Base-by-base conservation (phyloP, 2,888 invertebrate genomes). In the Temnothorax ravouxi region DNA sequence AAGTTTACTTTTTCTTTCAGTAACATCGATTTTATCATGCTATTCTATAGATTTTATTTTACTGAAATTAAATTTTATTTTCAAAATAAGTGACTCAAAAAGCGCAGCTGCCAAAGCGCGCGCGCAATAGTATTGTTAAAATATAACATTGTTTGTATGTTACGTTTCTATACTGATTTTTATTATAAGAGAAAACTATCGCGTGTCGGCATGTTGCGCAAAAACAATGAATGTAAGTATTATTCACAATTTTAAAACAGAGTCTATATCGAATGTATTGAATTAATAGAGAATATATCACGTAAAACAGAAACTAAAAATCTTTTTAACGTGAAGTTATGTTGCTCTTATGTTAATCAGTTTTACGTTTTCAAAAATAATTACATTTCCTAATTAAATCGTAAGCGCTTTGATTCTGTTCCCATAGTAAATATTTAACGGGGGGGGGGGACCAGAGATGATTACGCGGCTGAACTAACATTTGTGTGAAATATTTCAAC, bases 311-410 rank as follows among this genome's bases (percentile, higher is more conserved):
- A 54, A 52, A 21, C 34, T 34, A 18, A 13, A 47, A 21, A 47
- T 29, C 11, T 44, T 21, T 18, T 62, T 34, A 62, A 61, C n/a
- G 15, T 74, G 0, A 34, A 75, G n/a, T 59, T 8, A 62, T 15
- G 15, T 61, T 61, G 3, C 11, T 74, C 38, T 41, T 34, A 34
- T 50, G n/a, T 6, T 50, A 50, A 21, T 62, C 34, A 3, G 4
- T 18, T 38, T 34, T 38, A 18, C 6, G 50, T 18, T 52, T 52
- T 21, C 13, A 47, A 50, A 50, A 75, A 5, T 76, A 52, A 38
- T 76, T 66, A 52, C 25, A 6, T 59, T 56, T 71, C 9, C 9
- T 64, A 34, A 56, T 79, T 56, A 79, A n/a, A 56, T 44, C 13
- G 3, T 21, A 54, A 54, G 29, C n/a, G 1, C 2, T 54, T 18